Conservation (phyloP, 2,797 vertebrate species). For the Enteromius unitaeniatus region DNA sequence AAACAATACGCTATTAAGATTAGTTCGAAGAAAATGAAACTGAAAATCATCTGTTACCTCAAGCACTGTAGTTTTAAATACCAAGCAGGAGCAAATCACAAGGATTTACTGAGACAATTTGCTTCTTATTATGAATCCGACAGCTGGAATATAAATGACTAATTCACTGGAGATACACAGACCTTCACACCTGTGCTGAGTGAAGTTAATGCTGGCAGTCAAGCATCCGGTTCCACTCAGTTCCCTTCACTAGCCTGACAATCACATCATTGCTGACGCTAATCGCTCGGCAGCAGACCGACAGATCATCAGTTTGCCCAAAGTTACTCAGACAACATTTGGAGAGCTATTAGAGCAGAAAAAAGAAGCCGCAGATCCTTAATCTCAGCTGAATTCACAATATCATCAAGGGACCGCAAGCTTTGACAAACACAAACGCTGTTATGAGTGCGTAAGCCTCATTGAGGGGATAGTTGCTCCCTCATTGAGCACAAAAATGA, state of each 20-base stretch:
- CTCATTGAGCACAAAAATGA: constrained; percentile 23
- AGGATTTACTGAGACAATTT: constrained; percentile 11
- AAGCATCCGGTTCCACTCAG: constrained; percentile 47
- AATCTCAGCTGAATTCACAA: constrained; percentile 23
- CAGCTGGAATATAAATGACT: constrained; percentile 15
- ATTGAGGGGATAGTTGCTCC: constrained; percentile 12
- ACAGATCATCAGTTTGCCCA: constrained; percentile 35
- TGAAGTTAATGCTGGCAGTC: constrained; percentile 45
- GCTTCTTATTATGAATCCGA: constrained; percentile 20
- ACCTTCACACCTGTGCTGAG: constrained; percentile 35
- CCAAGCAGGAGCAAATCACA: background rate
- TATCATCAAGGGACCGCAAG: constrained; percentile 38
- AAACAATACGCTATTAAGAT: background rate
- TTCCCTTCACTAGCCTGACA: constrained; percentile 43
- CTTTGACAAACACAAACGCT: constrained; percentile 59
- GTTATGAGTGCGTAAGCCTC: constrained; percentile 50
- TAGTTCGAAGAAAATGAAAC: background rate
- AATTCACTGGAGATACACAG: constrained; percentile 14
- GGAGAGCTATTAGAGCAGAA: constrained; percentile 38
- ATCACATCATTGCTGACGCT: constrained; percentile 47
- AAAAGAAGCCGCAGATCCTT: background rate
- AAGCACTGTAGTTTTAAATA: background rate
- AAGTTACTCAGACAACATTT: constrained; percentile 43
- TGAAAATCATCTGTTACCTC: background rate
- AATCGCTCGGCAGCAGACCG: constrained; percentile 40